Base-by-base conservation (phyloP, 2,888 invertebrate genomes). In the Sphecodes monilicornis region DNA sequence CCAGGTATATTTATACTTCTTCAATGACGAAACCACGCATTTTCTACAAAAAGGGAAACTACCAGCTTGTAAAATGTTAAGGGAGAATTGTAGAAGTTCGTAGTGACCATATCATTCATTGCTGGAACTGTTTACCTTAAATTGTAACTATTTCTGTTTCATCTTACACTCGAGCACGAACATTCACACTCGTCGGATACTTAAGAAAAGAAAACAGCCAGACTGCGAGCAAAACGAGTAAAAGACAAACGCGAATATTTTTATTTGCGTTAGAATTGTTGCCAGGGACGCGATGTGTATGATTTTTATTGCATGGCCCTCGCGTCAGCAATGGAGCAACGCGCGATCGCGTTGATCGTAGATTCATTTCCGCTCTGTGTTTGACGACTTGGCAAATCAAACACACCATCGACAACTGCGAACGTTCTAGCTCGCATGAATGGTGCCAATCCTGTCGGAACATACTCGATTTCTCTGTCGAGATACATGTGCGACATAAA, bases 281-380 rank as follows among this genome's bases (percentile, higher is more conserved):
- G 32, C 22, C 22, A 22, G 16, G 32, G 36, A 22, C 22, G 22
- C 11, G 36, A 18, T 16, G 36, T 36, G 36, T 66, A 36, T 66
- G 36, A 66, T 66, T 66, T 66, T 66, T 66, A 66, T 66, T 66
- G 66, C 36, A 66, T 22, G 36, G 18, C 18, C 10, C 36, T 22
- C 18, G 66, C 36, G 66, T 10, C 66, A 32, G 11, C 36, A 36
- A 36, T 36, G 22, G 66, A 66, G 66, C 66, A 66, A 77, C 88
- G 84, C 84, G 85, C 79, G 39, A 36, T 69, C 69, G n/a, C 54
- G 11, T 54, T 68, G 36, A n/a, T n/a, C n/a, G n/a, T n/a, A 57
- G 70, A 70, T 77, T 70, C 77, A 77, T 85, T 83, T 85, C 85
- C 85, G 80, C 50, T 69, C 46, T 36, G 29, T 66, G 46, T 76